Conservation (phyloP, 1,140 invertebrate species). For the Aphis gossypii region DNA sequence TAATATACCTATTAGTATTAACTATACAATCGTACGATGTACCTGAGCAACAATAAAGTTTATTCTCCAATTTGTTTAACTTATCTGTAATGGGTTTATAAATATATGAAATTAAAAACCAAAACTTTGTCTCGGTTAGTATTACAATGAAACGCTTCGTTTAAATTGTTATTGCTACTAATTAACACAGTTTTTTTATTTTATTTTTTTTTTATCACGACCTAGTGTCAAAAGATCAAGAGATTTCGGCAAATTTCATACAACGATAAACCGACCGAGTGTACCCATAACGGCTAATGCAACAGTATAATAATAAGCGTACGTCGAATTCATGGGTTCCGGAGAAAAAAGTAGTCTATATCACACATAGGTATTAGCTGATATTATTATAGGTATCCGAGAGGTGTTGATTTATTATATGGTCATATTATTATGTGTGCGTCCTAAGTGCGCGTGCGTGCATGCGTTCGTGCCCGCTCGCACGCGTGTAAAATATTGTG, state of each 20-base stretch:
- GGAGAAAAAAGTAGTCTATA: slow-evolving; percentile 6
- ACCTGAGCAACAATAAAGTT: neutral
- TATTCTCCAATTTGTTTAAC: slow-evolving; percentile 1
- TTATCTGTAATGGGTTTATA: neutral
- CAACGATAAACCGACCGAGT: slow-evolving; percentile 16
- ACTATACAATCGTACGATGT: neutral
- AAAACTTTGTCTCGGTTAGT: neutral
- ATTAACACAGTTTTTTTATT: slow-evolving; percentile 8
- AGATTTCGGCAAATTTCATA: slow-evolving; percentile 30
- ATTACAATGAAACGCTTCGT: neutral
- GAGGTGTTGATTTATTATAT: slow-evolving; percentile 35
- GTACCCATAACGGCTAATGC: neutral
- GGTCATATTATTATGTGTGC: neutral
- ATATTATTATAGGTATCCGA: neutral
- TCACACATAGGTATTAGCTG: neutral
- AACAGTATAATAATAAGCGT: neutral
- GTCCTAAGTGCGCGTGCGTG: neutral
- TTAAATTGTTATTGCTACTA: slow-evolving; percentile 38
- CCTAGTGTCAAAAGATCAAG: slow-evolving; percentile 23
- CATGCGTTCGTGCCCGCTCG: neutral
- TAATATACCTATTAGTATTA: neutral
- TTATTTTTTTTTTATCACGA: neutral
- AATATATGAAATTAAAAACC: neutral
- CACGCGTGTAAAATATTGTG: neutral
- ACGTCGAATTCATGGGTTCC: neutral